These are phyloP conservation scores for Noctua janthina DNA, from an alignment of 2,888 invertebrate species.

Conservation along the genomic window DNA sequence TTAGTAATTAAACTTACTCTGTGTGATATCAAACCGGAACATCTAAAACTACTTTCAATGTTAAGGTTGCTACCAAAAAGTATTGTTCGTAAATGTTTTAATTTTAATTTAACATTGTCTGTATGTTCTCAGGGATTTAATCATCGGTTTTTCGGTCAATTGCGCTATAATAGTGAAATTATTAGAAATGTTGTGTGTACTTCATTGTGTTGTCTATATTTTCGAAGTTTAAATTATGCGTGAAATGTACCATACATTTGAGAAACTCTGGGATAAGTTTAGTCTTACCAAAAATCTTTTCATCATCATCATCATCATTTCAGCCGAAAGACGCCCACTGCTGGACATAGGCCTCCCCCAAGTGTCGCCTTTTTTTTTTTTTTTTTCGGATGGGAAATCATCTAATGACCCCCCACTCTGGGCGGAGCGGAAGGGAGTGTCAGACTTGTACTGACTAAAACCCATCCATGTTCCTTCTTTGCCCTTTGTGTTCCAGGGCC, in stretches of 20 bases:
- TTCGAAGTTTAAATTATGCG: constrained; percentile 2
- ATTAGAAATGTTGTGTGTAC: constrained; percentile 18
- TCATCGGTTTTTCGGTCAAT: constrained; percentile 45
- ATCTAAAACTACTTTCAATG: constrained; percentile 64
- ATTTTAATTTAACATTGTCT: constrained; percentile 53
- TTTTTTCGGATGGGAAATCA: too few species aligned
- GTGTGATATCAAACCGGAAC: constrained; percentile 60
- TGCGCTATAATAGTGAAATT: constrained; percentile 33
- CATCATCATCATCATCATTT: too few species aligned
- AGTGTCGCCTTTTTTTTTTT: too few species aligned
- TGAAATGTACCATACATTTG: not conserved
- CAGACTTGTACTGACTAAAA: too few species aligned
- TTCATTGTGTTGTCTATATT: constrained; percentile 34
- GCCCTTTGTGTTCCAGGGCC: too few species aligned
- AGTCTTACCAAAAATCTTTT: not conserved
- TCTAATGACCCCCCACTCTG: too few species aligned
- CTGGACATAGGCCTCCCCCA: too few species aligned
- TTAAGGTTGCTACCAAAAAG: constrained; percentile 59
- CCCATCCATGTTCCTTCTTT: too few species aligned
- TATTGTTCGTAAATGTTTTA: constrained; percentile 51
- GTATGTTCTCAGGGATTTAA: constrained; percentile 59
- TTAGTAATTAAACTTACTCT: constrained; percentile 45
- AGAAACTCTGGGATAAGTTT: not conserved
- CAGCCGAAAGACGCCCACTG: too few species aligned
- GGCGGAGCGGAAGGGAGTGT: too few species aligned